These are phyloP conservation scores for Chroicocephalus ridibundus DNA, from an alignment of 2,113 vertebrate genomes.

Conservation along the genomic window DNA sequence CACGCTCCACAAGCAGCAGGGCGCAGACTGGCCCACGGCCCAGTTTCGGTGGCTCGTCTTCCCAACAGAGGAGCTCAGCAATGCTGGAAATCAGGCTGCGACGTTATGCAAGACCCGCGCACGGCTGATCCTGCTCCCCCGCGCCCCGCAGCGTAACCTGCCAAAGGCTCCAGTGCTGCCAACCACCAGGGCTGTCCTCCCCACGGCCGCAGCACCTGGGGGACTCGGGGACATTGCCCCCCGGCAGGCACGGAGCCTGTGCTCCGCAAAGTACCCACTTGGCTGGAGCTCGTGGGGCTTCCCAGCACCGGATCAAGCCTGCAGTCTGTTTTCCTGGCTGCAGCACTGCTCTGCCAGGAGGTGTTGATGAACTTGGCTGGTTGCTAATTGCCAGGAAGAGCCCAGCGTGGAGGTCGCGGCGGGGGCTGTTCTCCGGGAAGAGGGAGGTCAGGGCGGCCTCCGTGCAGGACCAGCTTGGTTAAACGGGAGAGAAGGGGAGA, in stretches of 20 bases:
- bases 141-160: not conserved
- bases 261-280: not conserved
- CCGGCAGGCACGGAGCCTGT: not conserved
- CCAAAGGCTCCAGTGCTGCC: accelerated
- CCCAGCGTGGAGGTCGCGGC: not conserved
- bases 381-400: constrained; percentile 38
- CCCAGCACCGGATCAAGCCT: not conserved
- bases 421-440: not conserved
- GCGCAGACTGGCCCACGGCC: not conserved
- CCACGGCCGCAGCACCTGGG: accelerated
- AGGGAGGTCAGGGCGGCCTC: not conserved
- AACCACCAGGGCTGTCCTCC: not conserved
- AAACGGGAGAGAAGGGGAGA: not conserved
- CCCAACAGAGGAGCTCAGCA: not conserved
- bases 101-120: not conserved
- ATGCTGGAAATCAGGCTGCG: not conserved
- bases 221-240: not conserved
- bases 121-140: not conserved
- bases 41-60: not conserved
- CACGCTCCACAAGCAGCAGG: not conserved
- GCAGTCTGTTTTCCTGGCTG: not conserved
- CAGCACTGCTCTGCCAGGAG: not conserved
- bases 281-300: not conserved
- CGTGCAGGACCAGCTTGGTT: accelerated
- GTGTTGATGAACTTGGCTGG: constrained; percentile 9